A percentile compares a stretch with the other conserved stretches of the same genome.
phyloP scores from a whole-genome alignment of 2,888 invertebrate species.

The Strigamia crassipes region DNA sequence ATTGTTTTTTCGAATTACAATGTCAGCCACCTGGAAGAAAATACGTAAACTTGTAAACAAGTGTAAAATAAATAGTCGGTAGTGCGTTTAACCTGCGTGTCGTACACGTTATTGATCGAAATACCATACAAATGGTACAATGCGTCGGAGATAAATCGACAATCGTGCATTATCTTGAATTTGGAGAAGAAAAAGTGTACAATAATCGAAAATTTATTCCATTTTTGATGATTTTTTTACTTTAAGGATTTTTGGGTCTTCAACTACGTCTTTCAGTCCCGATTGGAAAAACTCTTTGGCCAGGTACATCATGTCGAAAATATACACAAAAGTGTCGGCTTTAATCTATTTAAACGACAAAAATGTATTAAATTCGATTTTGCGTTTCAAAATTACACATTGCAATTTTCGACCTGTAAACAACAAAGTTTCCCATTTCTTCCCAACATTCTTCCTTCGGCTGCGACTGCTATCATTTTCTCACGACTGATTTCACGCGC shows the following conservation, averaged over 20 bases:
- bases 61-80: no score
- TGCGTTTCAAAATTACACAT: no score
- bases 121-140: background rate
- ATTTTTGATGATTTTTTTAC: no score
- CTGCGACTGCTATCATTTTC: background rate
- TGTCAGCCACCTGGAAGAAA: background rate
- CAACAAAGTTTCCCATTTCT: background rate
- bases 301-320: background rate
- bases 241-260: background rate
- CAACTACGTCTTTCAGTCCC: background rate
- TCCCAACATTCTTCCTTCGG: background rate
- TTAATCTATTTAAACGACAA: background rate
- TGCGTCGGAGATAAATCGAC: background rate
- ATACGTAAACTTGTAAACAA: background rate
- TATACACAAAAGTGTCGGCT: background rate
- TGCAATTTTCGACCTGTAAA: background rate
- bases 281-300: background rate
- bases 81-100: background rate
- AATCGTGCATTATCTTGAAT: background rate
- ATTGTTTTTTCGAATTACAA: background rate
- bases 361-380: no score
- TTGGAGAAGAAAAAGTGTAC: no score
- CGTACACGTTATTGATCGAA: background rate
- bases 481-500: background rate
- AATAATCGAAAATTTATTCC: no score